Evolutionary conservation across 1,140 invertebrate genomes (phyloP).

Genomic region (Cydia amplana): DNA sequence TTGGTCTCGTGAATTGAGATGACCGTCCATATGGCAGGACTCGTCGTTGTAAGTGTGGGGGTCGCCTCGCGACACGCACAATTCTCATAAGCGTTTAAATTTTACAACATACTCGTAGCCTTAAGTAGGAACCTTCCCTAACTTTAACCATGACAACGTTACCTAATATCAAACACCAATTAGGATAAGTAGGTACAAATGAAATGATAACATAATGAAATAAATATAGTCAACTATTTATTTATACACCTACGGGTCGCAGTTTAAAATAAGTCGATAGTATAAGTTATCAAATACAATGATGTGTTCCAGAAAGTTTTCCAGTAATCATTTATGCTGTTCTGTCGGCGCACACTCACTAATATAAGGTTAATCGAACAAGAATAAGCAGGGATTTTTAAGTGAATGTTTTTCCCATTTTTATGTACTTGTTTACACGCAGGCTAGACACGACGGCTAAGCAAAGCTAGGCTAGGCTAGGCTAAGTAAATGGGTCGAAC

Average conservation of each 20-base stretch:
- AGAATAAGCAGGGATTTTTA: conserved; percentile 67
- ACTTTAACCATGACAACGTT: conserved; percentile 49
- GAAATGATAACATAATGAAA: conserved; percentile 40
- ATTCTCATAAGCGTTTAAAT: conserved; percentile 7
- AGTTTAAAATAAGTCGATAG: conserved; percentile 44
- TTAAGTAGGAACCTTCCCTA: conserved; percentile 41
- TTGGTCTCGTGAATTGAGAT: conserved; percentile 26
- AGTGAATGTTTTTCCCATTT: conserved; percentile 46
- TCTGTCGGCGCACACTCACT: conserved; percentile 51
- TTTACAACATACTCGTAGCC: conserved; percentile 33
- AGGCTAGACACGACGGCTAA: conserved; percentile 32
- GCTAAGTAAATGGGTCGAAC: conserved; percentile 33
- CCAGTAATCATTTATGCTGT: conserved; percentile 55
- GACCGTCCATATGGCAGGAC: conserved; percentile 18
- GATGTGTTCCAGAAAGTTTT: conserved; percentile 74
- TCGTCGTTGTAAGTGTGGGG: not conserved
- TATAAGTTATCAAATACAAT: conserved; percentile 56
- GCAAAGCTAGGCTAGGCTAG: conserved; percentile 36
- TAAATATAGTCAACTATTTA: conserved; percentile 30
- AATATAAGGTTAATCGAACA: conserved; percentile 53
- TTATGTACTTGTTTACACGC: conserved; percentile 39
- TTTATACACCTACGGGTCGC: conserved; percentile 22
- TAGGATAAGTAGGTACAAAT: conserved; percentile 64
- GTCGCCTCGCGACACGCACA: conserved; percentile 7
- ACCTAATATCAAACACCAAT: conserved; percentile 67